Percentiles rank a stretch among this genome's conserved stretches.
These are phyloP conservation scores for Cyclura pinguis DNA, from an alignment of 2,797 vertebrate species.

Conservation along the genomic window DNA sequence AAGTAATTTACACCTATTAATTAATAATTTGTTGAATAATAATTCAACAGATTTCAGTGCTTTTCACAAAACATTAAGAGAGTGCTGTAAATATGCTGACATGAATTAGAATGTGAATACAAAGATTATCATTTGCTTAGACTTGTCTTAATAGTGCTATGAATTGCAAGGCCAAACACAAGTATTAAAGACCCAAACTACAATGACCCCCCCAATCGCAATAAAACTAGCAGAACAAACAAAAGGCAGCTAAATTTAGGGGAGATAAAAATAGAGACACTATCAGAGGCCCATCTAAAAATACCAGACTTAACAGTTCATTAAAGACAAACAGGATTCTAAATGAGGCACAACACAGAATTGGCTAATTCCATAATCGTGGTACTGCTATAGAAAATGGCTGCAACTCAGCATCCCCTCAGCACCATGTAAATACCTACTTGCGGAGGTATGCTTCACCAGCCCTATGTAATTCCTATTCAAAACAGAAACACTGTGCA, in stretches of 20 bases:
- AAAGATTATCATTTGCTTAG: neutral
- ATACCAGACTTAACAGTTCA: neutral
- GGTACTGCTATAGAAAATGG: no score
- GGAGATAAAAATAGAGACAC: neutral
- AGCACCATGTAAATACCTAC: no score
- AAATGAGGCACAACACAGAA: neutral
- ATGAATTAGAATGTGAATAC: neutral
- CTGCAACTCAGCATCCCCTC: no score
- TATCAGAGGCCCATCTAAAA: neutral
- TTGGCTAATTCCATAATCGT: neutral
- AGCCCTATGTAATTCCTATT: no score
- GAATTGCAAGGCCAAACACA: neutral
- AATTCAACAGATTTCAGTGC: neutral
- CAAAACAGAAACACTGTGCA: no score
- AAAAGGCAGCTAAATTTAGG: neutral
- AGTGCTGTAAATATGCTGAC: neutral
- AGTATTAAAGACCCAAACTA: neutral
- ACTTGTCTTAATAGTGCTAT: neutral
- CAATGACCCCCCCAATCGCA: neutral
- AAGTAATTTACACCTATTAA: conserved; percentile 14
- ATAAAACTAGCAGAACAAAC: neutral
- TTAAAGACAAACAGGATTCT: neutral
- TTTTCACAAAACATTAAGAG: neutral
- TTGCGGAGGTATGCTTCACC: no score
- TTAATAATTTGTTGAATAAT: neutral